A percentile compares a stretch with the other conserved stretches of the same genome.
These are phyloP conservation scores for Phengaris arion DNA, from an alignment of 2,888 invertebrate species.

Conservation along the genomic window DNA sequence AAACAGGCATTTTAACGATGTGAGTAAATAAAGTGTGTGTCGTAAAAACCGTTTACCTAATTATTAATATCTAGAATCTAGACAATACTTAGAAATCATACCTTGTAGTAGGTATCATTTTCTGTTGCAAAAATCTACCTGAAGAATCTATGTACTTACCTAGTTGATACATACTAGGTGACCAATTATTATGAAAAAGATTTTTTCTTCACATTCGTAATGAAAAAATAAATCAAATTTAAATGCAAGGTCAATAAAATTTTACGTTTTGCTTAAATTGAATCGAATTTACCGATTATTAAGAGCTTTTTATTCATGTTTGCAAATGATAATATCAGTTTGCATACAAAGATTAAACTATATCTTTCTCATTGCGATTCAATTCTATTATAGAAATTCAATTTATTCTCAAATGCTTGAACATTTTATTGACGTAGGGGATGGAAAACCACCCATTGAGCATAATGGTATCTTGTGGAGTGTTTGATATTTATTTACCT, in stretches of 20 bases:
- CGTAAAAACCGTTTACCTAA: no score
- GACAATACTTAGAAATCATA: no score
- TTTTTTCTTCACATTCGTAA: not conserved
- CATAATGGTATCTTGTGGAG: constrained; percentile 8
- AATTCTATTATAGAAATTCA: constrained; percentile 21
- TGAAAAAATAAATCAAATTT: not conserved
- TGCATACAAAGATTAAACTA: constrained; percentile 24
- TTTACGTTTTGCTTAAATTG: not conserved
- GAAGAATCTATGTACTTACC: no score
- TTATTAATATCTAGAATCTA: no score
- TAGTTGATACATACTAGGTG: no score
- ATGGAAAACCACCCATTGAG: not conserved
- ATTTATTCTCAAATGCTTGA: constrained; percentile 24
- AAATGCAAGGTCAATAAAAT: not conserved
- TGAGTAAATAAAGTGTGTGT: no score
- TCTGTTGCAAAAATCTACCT: no score
- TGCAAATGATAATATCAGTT: constrained; percentile 24
- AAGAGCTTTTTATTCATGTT: constrained; percentile 20
- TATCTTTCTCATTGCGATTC: constrained; percentile 26
- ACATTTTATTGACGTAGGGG: constrained; percentile 18
- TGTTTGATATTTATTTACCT: constrained; percentile 5
- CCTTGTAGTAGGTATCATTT: no score
- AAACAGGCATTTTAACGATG: no score
- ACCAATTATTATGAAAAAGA: not conserved
- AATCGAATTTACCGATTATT: constrained; percentile 19